Percentiles rank a stretch among this genome's conserved stretches.
Conservation (phyloP, 2,113 vertebrate genomes). For the Dinomys branickii region DNA sequence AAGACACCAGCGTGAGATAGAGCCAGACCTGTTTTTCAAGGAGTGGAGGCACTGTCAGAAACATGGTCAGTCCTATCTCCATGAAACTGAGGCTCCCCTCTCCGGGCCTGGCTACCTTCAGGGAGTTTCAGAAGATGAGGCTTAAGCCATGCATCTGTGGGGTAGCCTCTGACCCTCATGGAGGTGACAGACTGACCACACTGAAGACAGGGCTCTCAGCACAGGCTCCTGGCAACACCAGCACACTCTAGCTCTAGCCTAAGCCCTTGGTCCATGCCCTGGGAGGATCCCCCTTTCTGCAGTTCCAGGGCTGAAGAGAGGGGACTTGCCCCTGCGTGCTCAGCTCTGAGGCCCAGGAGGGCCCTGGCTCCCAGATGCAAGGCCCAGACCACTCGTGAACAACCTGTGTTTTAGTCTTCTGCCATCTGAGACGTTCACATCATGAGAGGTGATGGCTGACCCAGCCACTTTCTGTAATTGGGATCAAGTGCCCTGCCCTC, state of each 20-base stretch:
- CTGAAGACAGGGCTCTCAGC: not conserved
- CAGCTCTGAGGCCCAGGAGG: slow-evolving; percentile 80
- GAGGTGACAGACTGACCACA: not conserved
- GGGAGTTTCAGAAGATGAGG: not conserved
- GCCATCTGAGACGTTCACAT: slow-evolving; percentile 86
- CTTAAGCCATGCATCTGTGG: not conserved
- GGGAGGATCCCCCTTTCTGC: slow-evolving; percentile 70
- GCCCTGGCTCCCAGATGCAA: slow-evolving; percentile 84
- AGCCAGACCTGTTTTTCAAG: accelerated
- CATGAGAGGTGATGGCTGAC: slow-evolving; percentile 94
- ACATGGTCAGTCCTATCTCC: not conserved
- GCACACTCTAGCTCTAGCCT: accelerated
- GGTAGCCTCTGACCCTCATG: not conserved
- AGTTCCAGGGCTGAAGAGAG: slow-evolving; percentile 72
- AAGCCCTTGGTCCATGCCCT: not conserved
- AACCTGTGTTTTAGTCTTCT: slow-evolving; percentile 86
- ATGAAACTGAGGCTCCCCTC: not conserved
- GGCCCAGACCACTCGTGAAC: slow-evolving; percentile 80
- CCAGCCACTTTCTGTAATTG: slow-evolving; percentile 96
- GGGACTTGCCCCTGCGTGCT: slow-evolving; percentile 77
- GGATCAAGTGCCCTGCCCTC: slow-evolving; percentile 92
- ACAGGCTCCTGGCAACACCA: not conserved
- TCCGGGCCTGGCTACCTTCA: not conserved
- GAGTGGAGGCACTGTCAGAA: not conserved
- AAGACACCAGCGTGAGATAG: not conserved